Percentiles rank a stretch among this genome's conserved stretches.
Evolutionary conservation across 2,888 invertebrate species (phyloP).

Genomic region (Platycnemis pennipes): DNA sequence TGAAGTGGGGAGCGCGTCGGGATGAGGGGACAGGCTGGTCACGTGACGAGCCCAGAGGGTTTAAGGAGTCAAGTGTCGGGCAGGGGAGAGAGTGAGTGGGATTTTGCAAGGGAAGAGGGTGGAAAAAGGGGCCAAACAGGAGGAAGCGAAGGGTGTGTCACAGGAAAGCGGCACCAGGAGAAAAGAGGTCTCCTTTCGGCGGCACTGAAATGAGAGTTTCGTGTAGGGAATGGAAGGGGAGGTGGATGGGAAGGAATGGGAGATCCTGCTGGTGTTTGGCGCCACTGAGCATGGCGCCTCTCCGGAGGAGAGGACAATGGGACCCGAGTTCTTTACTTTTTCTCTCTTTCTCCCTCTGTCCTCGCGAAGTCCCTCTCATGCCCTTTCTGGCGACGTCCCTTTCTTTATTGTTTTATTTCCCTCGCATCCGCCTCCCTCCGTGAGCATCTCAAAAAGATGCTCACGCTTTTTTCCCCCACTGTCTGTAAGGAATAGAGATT

Average conservation of each 20-base stretch:
- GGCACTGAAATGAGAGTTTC: not conserved
- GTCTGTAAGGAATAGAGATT: not conserved
- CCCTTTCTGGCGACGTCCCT: not conserved
- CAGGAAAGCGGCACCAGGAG: not conserved
- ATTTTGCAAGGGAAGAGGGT: not conserved
- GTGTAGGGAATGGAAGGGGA: not conserved
- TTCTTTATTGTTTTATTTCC: not conserved
- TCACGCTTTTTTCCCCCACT: not conserved
- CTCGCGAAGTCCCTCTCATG: not conserved
- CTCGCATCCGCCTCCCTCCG: not conserved
- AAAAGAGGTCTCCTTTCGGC: not conserved
- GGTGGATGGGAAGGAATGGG: not conserved
- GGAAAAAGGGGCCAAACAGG: not conserved
- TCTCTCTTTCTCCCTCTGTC: not conserved
- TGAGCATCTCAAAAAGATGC: not conserved
- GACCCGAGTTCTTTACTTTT: not conserved
- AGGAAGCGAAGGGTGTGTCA: not conserved
- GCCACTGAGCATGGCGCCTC: slow-evolving; percentile 12
- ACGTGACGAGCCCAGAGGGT: slow-evolving; percentile 22
- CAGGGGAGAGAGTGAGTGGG: not conserved
- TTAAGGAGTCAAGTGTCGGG: slow-evolving; percentile 8
- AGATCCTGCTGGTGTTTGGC: not conserved
- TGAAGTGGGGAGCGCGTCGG: not conserved
- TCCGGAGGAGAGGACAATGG: not conserved
- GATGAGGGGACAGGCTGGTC: not conserved